Base-by-base conservation (phyloP, 2,888 invertebrate genomes). In the Mesochorus sp. region DNA sequence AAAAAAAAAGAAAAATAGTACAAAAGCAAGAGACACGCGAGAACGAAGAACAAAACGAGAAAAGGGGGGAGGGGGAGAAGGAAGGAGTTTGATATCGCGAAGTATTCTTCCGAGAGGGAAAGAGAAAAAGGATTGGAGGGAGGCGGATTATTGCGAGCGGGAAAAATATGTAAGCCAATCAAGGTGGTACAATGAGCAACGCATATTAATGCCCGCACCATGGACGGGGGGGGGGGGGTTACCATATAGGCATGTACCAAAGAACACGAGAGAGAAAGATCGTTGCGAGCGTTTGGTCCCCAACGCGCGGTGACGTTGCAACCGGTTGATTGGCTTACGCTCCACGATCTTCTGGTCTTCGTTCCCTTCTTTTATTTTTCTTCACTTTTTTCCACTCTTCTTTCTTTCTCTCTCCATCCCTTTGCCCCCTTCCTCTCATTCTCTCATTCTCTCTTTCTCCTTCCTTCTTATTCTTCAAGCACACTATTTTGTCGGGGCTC, bases 311-410 rank as follows among this genome's bases (percentile, higher is more conserved):
- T 78, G 78, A 79, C 75, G 68, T 53, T 78, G 67, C 74, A 66
- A 78, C 78, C 72, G 80, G 80, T 80, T 80, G 80, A 80, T 80
- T 80, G 80, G 80, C 78, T 80, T 78, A 78, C 74, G 76, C 73
- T 76, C 75, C 71, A 37, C 68, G 73, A 62, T 80, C 74, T 74
- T 68, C 74, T 51, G 37, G 47, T 73, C 61, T 47, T 55, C 51
- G 49, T 47, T 34, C 8, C 31, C 26, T 19, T 57, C 57, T 72
- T 49, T 28, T 28, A 42, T 26, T 68, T 31, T 53, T 37, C 49
- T 12, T 57, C 12, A 51, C 28, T 42, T 49, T 70, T 47, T 53
- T 68, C 44, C n/a, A n/a, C n/a, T n/a, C n/a, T n/a, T n/a, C n/a
- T n/a, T n/a, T n/a, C n/a, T n/a, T n/a, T n/a, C n/a, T n/a, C n/a